Conservation (phyloP, 2,113 vertebrate species). For the Macrotus californicus region DNA sequence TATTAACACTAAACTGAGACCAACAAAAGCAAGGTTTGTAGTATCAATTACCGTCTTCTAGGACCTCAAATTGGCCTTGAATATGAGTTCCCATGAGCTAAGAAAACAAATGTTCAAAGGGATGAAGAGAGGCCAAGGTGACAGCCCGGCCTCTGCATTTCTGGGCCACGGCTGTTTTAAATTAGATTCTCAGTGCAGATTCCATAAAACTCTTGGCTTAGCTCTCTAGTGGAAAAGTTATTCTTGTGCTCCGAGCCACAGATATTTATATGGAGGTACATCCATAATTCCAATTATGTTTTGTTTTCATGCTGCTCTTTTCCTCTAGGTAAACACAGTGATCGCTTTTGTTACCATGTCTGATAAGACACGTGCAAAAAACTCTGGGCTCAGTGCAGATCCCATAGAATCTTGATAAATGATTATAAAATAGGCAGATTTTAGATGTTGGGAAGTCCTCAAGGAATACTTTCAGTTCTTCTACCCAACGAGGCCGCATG, state of each 20-base stretch:
- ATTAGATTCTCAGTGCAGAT: conserved; percentile 23
- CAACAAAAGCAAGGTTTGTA: conserved; percentile 13
- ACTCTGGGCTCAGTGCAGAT: neutral
- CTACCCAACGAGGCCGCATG: too few species aligned
- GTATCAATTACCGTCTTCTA: neutral
- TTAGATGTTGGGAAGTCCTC: neutral
- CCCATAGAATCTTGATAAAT: neutral
- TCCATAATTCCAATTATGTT: conserved; percentile 20
- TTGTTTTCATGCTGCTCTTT: conserved; percentile 37
- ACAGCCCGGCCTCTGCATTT: conserved; percentile 7
- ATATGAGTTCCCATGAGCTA: neutral
- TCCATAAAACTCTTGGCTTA: neutral
- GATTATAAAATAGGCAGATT: neutral
- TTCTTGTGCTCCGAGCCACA: conserved; percentile 47
- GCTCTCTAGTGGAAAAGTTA: conserved; percentile 6
- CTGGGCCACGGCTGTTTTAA: conserved; percentile 53
- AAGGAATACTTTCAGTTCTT: neutral
- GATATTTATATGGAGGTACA: neutral
- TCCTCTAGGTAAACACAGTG: neutral
- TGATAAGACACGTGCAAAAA: neutral
- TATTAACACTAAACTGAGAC: neutral
- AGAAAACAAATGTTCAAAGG: neutral
- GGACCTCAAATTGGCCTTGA: neutral
- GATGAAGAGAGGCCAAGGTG: neutral
- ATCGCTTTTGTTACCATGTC: neutral